Base-by-base conservation (phyloP, 2,888 invertebrate species). In the Drosophila anomelani region DNA sequence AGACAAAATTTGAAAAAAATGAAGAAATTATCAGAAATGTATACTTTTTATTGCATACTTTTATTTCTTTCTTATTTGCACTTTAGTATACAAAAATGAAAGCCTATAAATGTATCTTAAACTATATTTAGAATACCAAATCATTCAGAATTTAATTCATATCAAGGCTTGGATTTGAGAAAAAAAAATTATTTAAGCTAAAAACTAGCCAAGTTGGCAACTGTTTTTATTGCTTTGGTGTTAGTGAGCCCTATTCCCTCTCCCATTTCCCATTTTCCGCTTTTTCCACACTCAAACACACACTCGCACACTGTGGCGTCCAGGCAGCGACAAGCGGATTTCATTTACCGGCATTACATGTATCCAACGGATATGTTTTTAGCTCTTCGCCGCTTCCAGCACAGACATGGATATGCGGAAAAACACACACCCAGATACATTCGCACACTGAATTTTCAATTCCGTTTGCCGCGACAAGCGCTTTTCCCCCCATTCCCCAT, bases 311-410 rank as follows among this genome's bases (percentile, higher is more conserved):
- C 23, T 13, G 29, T 60, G 62, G 44, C 60, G 60, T 29, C 61
- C n/a, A 32, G 62, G 49, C 72, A 85, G 88, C 85, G 86, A 83
- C 76, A 81, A 85, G 90, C 88, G 90, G 85, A 89, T 86, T 88
- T 89, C 85, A 89, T 89, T 85, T 85, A 85, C 90, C 90, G 89
- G 88, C 88, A 89, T 88, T 89, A 88, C 85, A 89, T 86, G 86
- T 88, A 86, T 86, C 90, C 85, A 79, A 77, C 77, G 87, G 79
- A 89, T 84, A 90, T 79, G 84, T 83, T 88, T 89, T 86, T 80
- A 88, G 88, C 83, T 75, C 80, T 68, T 26, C 73, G 71, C 66
- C 75, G 84, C 78, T 57, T 32, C 81, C 56, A 53, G 41, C 76
- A 71, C 76, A 76, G 89, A 83, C 81, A 88, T 84, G 86, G 89